These are phyloP conservation scores for Paramuricea clavata DNA, from an alignment of 92 coral and sea anemone species.

Conservation along the genomic window DNA sequence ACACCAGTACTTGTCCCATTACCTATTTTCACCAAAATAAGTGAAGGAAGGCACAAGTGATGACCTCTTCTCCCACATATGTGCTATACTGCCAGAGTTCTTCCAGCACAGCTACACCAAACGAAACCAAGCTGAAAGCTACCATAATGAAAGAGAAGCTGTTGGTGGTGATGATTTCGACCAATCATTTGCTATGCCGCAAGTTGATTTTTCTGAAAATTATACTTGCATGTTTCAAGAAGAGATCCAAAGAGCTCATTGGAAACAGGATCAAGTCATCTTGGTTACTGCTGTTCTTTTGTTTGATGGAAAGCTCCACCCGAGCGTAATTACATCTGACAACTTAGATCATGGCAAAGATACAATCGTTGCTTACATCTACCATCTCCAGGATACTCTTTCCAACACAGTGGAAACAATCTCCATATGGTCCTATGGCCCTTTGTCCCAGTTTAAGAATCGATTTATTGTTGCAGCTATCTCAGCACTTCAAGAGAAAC, in stretches of 20 bases:
- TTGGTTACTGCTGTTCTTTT: conserved; percentile 49
- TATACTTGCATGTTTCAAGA: no score
- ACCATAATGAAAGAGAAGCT: no score
- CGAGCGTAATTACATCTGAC: conserved; percentile 57
- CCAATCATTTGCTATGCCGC: no score
- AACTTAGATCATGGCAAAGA: conserved; percentile 59
- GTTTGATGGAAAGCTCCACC: no score
- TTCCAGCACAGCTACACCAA: conserved; percentile 60
- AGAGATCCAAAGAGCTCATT: no score
- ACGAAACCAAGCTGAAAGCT: conserved; percentile 56
- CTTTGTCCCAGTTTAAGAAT: conserved; percentile 64
- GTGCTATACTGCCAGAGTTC: conserved; percentile 57
- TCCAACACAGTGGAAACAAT: conserved; percentile 60
- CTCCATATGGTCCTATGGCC: conserved; percentile 68
- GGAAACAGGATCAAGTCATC: conserved; percentile 57
- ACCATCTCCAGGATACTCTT: conserved; percentile 61
- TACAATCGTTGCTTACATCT: conserved; percentile 54
- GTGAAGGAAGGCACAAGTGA: no score
- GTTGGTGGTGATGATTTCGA: conserved; percentile 24
- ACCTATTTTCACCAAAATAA: no score
- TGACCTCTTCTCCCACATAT: no score
- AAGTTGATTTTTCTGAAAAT: no score
- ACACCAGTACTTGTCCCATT: no score
- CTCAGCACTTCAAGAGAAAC: conserved; percentile 57
- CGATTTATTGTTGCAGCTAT: conserved; percentile 58